These are phyloP conservation scores for Pseudomyrmex dendroicus DNA, from an alignment of 1,140 invertebrate genomes.

Conservation along the genomic window DNA sequence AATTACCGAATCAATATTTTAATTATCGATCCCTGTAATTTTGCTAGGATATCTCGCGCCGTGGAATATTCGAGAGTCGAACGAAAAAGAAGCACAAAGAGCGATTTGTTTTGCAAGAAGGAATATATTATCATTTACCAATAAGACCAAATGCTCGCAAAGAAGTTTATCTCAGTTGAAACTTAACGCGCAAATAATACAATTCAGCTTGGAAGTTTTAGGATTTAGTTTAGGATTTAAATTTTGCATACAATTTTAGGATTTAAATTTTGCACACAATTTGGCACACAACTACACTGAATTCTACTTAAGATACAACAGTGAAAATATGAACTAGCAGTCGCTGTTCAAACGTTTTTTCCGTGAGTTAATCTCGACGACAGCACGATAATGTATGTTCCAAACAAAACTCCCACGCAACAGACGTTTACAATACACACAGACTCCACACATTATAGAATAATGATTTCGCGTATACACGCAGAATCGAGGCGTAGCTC, in stretches of 20 bases:
- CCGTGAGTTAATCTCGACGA: constrained; percentile 64
- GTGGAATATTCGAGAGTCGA: constrained; percentile 32
- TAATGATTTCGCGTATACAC: constrained; percentile 55
- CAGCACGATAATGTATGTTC: constrained; percentile 63
- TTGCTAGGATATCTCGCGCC: constrained; percentile 60
- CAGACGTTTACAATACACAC: neutral
- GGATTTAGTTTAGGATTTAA: too few species aligned
- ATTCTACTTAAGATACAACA: too few species aligned
- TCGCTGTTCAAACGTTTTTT: constrained; percentile 55
- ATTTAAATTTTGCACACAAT: constrained; percentile 2
- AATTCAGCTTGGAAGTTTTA: too few species aligned
- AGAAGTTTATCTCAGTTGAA: too few species aligned
- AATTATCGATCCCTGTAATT: constrained; percentile 83
- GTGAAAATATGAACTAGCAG: neutral
- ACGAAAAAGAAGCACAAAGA: too few species aligned
- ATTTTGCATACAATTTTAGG: neutral
- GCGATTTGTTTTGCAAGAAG: too few species aligned
- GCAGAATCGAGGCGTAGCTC: neutral
- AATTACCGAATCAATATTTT: constrained; percentile 83
- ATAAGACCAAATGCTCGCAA: too few species aligned
- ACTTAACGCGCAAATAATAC: too few species aligned
- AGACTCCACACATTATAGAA: neutral
- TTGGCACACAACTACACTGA: too few species aligned
- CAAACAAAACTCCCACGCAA: constrained; percentile 58
- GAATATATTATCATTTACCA: too few species aligned